Evolutionary conservation across 2,113 vertebrate genomes (phyloP).

Genomic region (Rhinoderma darwinii): DNA sequence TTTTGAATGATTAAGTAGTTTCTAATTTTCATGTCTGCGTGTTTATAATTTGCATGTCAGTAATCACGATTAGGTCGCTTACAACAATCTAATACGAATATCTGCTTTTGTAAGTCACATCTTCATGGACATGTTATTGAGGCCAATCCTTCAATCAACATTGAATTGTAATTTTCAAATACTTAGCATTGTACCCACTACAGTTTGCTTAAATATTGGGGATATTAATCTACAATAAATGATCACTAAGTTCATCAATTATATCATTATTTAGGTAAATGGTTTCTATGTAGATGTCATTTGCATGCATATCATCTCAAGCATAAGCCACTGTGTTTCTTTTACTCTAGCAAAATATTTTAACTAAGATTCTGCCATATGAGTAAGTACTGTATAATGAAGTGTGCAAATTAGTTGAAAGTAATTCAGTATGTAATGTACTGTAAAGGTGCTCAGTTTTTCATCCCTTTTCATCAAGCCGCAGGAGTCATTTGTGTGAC

Average conservation of each 20-base stretch:
- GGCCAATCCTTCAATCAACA: background rate
- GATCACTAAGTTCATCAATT: background rate
- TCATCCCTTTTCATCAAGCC: slow-evolving; percentile 50
- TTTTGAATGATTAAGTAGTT: no score
- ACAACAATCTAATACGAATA: no score
- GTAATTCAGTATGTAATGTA: slow-evolving; percentile 50
- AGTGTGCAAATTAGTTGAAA: slow-evolving; percentile 49
- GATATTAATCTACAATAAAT: background rate
- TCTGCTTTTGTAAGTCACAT: no score
- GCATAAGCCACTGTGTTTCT: slow-evolving; percentile 1
- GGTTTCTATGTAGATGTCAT: background rate
- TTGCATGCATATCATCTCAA: background rate
- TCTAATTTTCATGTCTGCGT: no score
- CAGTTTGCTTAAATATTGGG: background rate
- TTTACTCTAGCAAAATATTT: slow-evolving; percentile 48
- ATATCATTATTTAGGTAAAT: slow-evolving; percentile 13
- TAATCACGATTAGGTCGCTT: no score
- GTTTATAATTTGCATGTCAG: no score
- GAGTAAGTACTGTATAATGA: slow-evolving; percentile 49
- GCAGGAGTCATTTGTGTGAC: slow-evolving; percentile 50
- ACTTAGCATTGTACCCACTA: background rate
- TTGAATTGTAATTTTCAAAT: background rate
- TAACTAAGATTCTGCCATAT: slow-evolving; percentile 23
- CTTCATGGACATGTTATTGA: background rate
- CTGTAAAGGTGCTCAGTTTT: slow-evolving; percentile 52